Conservation (phyloP, 2,888 invertebrate genomes). For the Ochropleura plecta region DNA sequence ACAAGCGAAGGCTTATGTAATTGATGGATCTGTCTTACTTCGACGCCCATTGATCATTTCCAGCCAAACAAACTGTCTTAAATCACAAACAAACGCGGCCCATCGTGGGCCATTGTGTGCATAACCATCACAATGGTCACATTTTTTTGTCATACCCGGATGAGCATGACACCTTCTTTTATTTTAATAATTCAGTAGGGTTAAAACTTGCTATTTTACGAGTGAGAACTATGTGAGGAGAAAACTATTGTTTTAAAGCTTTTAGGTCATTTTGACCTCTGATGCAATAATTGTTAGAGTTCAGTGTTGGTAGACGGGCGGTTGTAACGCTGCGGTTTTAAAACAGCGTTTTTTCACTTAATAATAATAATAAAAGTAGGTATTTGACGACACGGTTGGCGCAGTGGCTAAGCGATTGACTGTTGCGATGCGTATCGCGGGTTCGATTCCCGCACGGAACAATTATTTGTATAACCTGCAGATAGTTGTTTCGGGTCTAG, state of each 20-base stretch:
- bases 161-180: slow-evolving; percentile 13
- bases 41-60: slow-evolving; percentile 25
- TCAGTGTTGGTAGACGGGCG: slow-evolving; percentile 29
- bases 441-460: no score
- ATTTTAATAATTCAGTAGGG: slow-evolving; percentile 38
- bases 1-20: slow-evolving; percentile 9
- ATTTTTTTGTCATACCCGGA: slow-evolving; percentile 30
- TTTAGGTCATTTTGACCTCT: slow-evolving; percentile 59
- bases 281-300: slow-evolving; percentile 52
- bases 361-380: no score
- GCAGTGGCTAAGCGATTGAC: no score
- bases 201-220: slow-evolving; percentile 21
- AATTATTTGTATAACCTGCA: no score
- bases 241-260: slow-evolving; percentile 56
- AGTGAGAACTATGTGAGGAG: slow-evolving; percentile 42
- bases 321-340: neutral
- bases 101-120: slow-evolving; percentile 32
- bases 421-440: no score
- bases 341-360: neutral
- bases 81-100: neutral
- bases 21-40: neutral
- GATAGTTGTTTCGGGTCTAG: no score
- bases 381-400: no score
- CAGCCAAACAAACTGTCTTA: slow-evolving; percentile 15
- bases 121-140: slow-evolving; percentile 31